Base-by-base conservation (phyloP, 2,888 invertebrate genomes). In the Dryococelus australis region DNA sequence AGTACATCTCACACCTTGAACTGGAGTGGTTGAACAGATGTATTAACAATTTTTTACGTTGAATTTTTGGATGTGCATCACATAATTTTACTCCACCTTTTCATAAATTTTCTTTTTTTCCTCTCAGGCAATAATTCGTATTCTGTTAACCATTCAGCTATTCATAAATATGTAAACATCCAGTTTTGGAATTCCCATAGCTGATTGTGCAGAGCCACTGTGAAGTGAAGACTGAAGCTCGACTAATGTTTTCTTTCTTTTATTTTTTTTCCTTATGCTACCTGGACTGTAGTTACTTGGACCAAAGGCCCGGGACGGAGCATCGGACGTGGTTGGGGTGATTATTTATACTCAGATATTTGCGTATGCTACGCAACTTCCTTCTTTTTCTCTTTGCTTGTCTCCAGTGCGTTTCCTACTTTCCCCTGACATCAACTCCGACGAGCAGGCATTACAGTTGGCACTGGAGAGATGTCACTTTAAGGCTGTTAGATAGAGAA, bases 291-390 rank as follows among this genome's bases (percentile, higher is more conserved):
- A 88, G 87, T 87, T 88, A 86, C 88, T 86, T 88, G 87, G 84
- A 53, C 80, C 47, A 81, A 79, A 86, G 84, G 24, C 85, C 87
- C 43, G 88, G 87, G 84, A 87, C 87, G 83, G 86, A 88, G 35
- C 86, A 85, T n/a, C 87, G 87, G 43, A 88, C 86, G 27, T 88
- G 88, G 88, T 88, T 87, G 85, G 88, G 88, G 88, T 89, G 89
- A 88, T 89, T 88, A 88, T 88, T n/a, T n/a, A n/a, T n/a, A 47
- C 47, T 13, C 47, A 65, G 8, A 16, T 65, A 65, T 20, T 16
- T 65, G 1, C 20, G n/a, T 65, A n/a, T 65, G 65, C 65, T 65
- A 24, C 65, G n/a, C 65, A 65, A n/a, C n/a, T 65, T 65, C 65
- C 65, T 65, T 65, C 65, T n/a, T 24, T 65, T 24, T 65, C 65